Percentiles rank a stretch among this genome's conserved stretches.
Conservation (phyloP, 2,797 vertebrate species). For the Eupleurogrammus muticus region DNA sequence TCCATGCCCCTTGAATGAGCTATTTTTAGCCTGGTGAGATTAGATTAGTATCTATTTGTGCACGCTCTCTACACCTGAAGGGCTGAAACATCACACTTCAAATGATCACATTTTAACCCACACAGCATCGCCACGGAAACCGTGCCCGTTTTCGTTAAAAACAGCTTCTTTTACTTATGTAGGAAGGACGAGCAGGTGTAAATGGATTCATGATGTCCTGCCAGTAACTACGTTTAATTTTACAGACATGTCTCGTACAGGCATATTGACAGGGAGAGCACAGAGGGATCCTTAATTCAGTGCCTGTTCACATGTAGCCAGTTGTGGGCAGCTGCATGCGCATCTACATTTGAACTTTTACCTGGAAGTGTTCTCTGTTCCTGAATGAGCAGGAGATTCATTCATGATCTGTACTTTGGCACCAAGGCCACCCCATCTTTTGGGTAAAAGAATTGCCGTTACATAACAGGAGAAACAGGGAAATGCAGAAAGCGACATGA, state of each 20-base stretch:
- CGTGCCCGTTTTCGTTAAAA: slow-evolving; percentile 13
- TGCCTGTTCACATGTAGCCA: not conserved
- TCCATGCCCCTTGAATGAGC: slow-evolving; percentile 55
- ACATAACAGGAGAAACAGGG: too few species aligned
- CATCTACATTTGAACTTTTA: slow-evolving; percentile 3
- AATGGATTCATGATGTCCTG: not conserved
- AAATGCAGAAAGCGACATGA: too few species aligned
- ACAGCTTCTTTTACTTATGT: fast-evolving
- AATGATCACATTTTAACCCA: slow-evolving; percentile 31
- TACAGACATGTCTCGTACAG: not conserved
- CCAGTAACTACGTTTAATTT: not conserved
- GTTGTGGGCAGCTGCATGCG: not conserved
- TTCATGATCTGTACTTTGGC: not conserved
- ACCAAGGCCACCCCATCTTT: too few species aligned
- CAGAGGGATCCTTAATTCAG: slow-evolving; percentile 6
- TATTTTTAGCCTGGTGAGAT: slow-evolving; percentile 72
- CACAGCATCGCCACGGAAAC: slow-evolving; percentile 33
- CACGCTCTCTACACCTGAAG: slow-evolving; percentile 52
- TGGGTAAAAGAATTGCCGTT: too few species aligned
- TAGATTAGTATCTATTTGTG: slow-evolving; percentile 74
- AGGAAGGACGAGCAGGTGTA: not conserved
- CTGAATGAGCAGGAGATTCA: not conserved
- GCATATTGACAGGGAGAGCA: not conserved
- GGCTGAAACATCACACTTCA: slow-evolving; percentile 62
- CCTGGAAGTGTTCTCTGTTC: not conserved